phyloP scores from a whole-genome alignment of 1,140 invertebrate genomes.

The Olivierus martensii region DNA sequence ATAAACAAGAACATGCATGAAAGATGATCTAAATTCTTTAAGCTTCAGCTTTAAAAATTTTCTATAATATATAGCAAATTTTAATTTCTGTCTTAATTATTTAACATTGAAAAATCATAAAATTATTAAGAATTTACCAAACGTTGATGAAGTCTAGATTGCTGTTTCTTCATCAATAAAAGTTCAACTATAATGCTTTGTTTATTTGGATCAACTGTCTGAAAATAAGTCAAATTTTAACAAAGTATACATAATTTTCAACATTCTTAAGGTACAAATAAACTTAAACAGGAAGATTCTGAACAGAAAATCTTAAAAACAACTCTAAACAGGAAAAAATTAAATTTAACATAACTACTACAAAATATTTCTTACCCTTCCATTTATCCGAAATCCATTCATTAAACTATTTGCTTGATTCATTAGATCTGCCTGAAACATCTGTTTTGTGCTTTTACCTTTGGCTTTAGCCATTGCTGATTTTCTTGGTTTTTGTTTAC shows the following conservation, averaged over 20 bases:
- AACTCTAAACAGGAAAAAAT: no score
- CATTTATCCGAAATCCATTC: slow-evolving; percentile 24
- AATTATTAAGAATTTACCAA: slow-evolving; percentile 24
- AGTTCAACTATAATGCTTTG: slow-evolving; percentile 33
- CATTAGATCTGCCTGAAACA: slow-evolving; percentile 29
- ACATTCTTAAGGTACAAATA: neutral
- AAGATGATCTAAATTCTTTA: no score
- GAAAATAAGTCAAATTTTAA: neutral
- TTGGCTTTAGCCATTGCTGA: slow-evolving; percentile 23
- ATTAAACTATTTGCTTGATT: slow-evolving; percentile 25
- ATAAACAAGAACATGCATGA: slow-evolving; percentile 8
- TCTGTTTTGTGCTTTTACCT: slow-evolving; percentile 26
- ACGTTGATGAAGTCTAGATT: slow-evolving; percentile 30
- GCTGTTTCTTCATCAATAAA: slow-evolving; percentile 33
- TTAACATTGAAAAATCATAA: no score
- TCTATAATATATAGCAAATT: no score
- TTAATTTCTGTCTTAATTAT: no score
- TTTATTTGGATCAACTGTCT: slow-evolving; percentile 31
- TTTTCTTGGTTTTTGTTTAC: slow-evolving; percentile 33
- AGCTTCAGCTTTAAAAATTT: no score
- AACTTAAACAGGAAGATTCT: neutral
- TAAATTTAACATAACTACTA: no score
- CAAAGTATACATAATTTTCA: neutral
- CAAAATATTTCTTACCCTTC: slow-evolving; percentile 14
- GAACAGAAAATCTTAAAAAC: neutral